Evolutionary conservation across 2,113 vertebrate species (phyloP).

Genomic region (Baryphthengus martii): DNA sequence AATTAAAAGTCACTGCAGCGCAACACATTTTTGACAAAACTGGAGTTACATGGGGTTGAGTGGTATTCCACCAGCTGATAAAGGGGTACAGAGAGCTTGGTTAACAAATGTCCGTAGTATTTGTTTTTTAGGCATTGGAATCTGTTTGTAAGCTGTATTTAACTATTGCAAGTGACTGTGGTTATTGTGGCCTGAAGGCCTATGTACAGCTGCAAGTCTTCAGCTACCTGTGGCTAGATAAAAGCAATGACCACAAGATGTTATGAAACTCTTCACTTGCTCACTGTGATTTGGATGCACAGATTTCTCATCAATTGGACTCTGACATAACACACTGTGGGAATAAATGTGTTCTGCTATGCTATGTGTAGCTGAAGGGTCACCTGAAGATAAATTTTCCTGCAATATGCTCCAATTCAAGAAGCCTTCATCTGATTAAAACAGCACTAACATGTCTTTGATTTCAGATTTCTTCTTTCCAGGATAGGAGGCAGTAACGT

Average conservation of each 20-base stretch:
- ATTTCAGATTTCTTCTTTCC: background rate
- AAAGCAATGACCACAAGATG: background rate
- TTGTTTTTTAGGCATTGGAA: background rate
- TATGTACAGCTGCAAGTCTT: background rate
- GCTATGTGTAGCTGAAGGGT: background rate
- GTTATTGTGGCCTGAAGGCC: background rate
- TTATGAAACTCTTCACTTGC: background rate
- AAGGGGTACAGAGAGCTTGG: background rate
- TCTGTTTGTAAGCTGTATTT: background rate
- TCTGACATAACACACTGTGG: background rate
- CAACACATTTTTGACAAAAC: background rate
- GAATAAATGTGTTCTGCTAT: fast-evolving
- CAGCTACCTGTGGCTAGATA: background rate
- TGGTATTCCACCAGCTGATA: background rate
- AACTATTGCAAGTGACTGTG: background rate
- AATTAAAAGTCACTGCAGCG: background rate
- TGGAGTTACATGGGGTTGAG: background rate
- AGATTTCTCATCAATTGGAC: background rate
- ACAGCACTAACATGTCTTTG: background rate
- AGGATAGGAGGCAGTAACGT: background rate
- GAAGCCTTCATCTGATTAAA: background rate
- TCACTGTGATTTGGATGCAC: background rate
- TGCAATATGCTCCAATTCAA: background rate
- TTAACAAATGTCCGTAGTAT: background rate
- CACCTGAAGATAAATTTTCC: background rate